Evolutionary conservation across 2,888 invertebrate genomes (phyloP).

Genomic region (Drepana falcataria): DNA sequence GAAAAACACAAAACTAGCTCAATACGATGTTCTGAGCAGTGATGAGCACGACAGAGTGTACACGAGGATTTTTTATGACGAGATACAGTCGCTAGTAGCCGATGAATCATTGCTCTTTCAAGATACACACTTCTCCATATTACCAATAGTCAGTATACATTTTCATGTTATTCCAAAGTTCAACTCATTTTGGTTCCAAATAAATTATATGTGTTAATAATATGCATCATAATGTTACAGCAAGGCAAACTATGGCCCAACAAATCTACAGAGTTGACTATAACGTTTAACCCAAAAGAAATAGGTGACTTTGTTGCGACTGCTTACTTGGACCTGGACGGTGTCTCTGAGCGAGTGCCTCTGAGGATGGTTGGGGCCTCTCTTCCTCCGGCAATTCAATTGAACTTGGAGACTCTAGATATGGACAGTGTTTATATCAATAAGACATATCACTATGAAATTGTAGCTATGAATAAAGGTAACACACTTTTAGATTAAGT

Average conservation of each 20-base stretch:
- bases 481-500: constrained; percentile 4
- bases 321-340: constrained; percentile 80
- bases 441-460: constrained; percentile 79
- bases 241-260: constrained; percentile 80
- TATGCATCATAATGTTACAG: constrained; percentile 39
- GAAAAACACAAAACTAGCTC: constrained; percentile 52
- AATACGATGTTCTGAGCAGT: constrained; percentile 62
- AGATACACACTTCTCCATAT: constrained; percentile 68
- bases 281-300: constrained; percentile 77
- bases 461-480: constrained; percentile 79
- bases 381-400: constrained; percentile 74
- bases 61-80: constrained; percentile 64
- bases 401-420: constrained; percentile 78
- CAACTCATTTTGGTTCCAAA: not conserved
- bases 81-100: constrained; percentile 60
- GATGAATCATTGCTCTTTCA: constrained; percentile 57
- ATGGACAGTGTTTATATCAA: constrained; percentile 78
- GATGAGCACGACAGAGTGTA: constrained; percentile 64
- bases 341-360: constrained; percentile 69
- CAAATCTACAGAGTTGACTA: constrained; percentile 65
- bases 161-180: no score
- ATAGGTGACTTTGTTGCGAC: constrained; percentile 67
- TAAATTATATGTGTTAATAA: not conserved
- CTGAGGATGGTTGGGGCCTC: constrained; percentile 75
- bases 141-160: constrained; percentile 66